Evolutionary conservation across 2,888 invertebrate species (phyloP), one percentile per base, ranked within the genome.

Genomic region (Caenorhabditis doughertyi): DNA sequence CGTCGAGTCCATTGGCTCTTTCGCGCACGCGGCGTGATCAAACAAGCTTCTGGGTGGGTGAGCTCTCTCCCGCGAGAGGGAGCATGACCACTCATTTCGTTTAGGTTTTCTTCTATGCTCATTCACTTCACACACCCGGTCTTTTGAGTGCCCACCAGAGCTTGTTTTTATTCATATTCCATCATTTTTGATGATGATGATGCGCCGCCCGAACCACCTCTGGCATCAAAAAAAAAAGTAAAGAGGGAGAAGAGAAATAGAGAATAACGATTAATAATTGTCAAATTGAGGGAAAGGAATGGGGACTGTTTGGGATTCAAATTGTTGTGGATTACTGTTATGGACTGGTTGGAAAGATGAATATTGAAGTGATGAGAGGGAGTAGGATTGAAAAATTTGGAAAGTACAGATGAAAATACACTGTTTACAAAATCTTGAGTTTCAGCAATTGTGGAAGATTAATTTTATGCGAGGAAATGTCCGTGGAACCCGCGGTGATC

Each of bases 81-180:
- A 60, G 72, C 72, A 72, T 72, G 72, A 72, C 72, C 72, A 72
- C 71, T 70, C 68, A 56, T 44, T 55, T 25, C 29, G 51, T 51
- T 16, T 51, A 23, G 23, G 51, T 51, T 21, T 56, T 16, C 16
- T 16, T 25, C 47, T 18, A n/a, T n/a, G n/a, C n/a, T n/a, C n/a
- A n/a, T 21, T 49, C 72, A 62, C 72, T 72, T 72, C 72, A 72
- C 72, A 72, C 72, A 58, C 44, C 70, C 72, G 72, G 72, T 72
- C 72, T 71, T 23, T 71, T 32, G 51, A 65, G 65, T 65, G 64
- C 8, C 18, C 62, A 21, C 23, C 42, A n/a, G 62, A 21, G 62
- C 72, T 60, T 62, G 72, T 60, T 60, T 62, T 42, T 49, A 71
- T 64, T 64, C 49, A 64, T 58, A 39, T 58, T n/a, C 27, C 42